phyloP scores from a whole-genome alignment of 2,797 vertebrate genomes.

The Centropyge bicolor region DNA sequence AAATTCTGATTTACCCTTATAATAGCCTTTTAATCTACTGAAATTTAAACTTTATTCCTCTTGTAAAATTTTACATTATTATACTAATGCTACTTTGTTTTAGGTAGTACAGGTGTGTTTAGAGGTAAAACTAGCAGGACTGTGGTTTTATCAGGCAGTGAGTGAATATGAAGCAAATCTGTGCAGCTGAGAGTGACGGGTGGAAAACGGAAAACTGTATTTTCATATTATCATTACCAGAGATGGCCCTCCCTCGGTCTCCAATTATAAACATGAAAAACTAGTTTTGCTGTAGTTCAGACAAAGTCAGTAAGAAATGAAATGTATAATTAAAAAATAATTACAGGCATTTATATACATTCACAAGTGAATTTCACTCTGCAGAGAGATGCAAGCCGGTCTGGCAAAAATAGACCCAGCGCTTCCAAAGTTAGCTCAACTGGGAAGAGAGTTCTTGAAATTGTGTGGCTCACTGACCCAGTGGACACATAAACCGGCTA shows the following conservation, averaged over 20 bases:
- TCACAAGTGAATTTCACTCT: slow-evolving; percentile 3
- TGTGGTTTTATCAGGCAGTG: slow-evolving; percentile 15
- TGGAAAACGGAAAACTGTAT: neutral
- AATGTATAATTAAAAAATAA: neutral
- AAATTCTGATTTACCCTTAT: neutral
- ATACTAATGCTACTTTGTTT: neutral
- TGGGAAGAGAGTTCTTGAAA: neutral
- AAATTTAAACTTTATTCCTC: neutral
- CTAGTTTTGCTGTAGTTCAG: neutral
- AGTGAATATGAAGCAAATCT: slow-evolving; percentile 11
- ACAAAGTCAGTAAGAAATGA: neutral
- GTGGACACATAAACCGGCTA: neutral
- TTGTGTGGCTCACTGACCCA: neutral
- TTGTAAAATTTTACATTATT: neutral
- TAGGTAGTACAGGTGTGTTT: neutral
- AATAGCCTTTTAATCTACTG: neutral
- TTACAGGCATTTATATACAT: slow-evolving; percentile 10
- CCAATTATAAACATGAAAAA: neutral
- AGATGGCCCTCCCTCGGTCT: neutral
- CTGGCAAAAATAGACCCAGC: neutral
- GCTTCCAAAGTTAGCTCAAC: neutral
- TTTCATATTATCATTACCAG: neutral
- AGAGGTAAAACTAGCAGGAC: neutral
- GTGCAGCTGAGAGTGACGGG: slow-evolving; percentile 1
- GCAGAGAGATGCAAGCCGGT: neutral